Evolutionary conservation across 2,113 vertebrate species (phyloP), one percentile per base, ranked within the genome.

Genomic region (Epinephelus fuscoguttatus): DNA sequence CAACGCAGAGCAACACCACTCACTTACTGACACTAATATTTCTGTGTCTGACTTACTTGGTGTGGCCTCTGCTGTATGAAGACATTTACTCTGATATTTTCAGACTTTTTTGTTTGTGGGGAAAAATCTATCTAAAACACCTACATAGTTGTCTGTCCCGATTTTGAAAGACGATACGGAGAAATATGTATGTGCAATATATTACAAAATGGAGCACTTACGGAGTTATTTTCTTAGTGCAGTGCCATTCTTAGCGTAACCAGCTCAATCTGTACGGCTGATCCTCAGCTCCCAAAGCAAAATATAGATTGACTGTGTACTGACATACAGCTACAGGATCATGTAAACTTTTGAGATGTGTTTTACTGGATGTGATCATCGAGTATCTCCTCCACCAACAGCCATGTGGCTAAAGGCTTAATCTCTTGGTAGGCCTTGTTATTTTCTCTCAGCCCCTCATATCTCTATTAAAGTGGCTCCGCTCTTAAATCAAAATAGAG

Each of bases 401-500:
- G 64, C 59, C 66, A 67, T 86, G 61, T 75, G 86, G 82, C 78
- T 78, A 75, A 88, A 84, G 72, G 56, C 77, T 84, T 84, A 80
- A 86, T 88, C 80, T 86, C 53, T 74, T 77, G 50, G 71, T 79
- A 50, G 69, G 67, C 69, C 69, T 81, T 88, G 85, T 91, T 87
- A 82, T 84, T 84, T 80, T 87, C 74, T 73, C 60, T 62, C 52
- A 67, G 57, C 64, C 42, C 68, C 45, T 19, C 62, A 69, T 88
- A 83, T 88, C 75, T 60, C 47, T 37, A n/a, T 61, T 74, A 82
- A 91, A 87, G 23, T 76, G 80, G 80, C 69, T 80, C 75, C 23
- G 72, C 88, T 81, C 80, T 78, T 82, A 78, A 91, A 89, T 89
- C 85, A 89, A 83, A 90, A 88, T 84, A 89, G 62, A 49, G 33